phyloP scores from a whole-genome alignment of 2,797 vertebrate genomes.

The Tenualosa ilisha region DNA sequence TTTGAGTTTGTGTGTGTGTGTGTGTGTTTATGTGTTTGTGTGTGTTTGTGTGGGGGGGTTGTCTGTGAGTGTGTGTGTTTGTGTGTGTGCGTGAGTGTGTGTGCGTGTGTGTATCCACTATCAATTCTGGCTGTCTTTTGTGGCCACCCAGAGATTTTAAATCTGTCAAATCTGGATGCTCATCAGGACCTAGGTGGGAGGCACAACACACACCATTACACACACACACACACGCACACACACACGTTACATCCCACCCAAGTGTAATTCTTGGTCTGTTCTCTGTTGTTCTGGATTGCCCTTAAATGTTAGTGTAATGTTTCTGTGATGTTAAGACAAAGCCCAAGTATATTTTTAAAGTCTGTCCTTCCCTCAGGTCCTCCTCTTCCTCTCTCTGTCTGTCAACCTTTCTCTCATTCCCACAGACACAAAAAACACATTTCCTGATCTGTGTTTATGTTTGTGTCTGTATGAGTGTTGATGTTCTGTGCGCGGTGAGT shows the following conservation, averaged over 20 bases:
- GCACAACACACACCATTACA: background rate
- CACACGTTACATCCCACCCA: background rate
- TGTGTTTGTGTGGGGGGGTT: background rate
- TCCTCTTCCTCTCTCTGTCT: too few relatives aligned
- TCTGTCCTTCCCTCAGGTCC: background rate
- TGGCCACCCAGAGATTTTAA: background rate
- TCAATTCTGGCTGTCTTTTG: background rate
- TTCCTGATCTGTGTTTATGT: too few relatives aligned
- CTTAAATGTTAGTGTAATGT: too few relatives aligned
- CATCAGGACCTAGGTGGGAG: background rate
- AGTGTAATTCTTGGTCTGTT: too few relatives aligned
- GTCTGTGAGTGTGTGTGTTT: background rate
- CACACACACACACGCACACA: conserved; percentile 6
- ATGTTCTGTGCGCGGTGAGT: too few relatives aligned
- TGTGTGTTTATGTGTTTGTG: too few relatives aligned
- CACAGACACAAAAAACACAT: too few relatives aligned
- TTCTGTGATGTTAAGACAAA: too few relatives aligned
- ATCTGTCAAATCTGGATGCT: background rate
- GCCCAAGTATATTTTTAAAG: too few relatives aligned
- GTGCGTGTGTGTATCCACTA: background rate
- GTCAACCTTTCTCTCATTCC: background rate
- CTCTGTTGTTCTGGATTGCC: too few relatives aligned
- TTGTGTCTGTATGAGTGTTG: too few relatives aligned
- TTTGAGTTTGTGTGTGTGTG: background rate
- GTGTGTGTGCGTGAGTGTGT: background rate